A percentile compares a stretch with the other conserved stretches of the same genome.
These are phyloP conservation scores for Cyanoramphus novaezelandiae DNA, from an alignment of 2,113 vertebrate genomes.

Conservation along the genomic window DNA sequence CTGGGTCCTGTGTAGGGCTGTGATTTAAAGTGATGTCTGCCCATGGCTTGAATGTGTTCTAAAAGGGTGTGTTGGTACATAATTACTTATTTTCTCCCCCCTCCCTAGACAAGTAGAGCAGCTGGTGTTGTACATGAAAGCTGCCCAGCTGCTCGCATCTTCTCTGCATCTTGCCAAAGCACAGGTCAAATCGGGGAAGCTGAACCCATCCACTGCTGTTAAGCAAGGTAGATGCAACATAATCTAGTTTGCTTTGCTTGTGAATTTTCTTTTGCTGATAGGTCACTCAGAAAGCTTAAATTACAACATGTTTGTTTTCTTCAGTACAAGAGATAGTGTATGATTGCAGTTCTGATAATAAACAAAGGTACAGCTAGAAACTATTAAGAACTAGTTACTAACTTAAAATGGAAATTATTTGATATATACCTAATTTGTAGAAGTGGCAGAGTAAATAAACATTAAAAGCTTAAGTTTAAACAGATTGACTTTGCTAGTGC, in stretches of 20 bases:
- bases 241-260: not conserved
- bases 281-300: not conserved
- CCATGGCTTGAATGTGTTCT: not conserved
- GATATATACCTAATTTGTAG: not conserved
- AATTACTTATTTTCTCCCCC: not conserved
- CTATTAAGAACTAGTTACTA: not conserved
- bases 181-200: slow-evolving; percentile 92
- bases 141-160: slow-evolving; percentile 90
- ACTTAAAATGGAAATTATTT: not conserved
- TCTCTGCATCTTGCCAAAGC: slow-evolving; percentile 95
- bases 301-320: slow-evolving; percentile 1
- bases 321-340: not conserved
- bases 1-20: not conserved
- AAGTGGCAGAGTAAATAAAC: not conserved
- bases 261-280: not conserved
- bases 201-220: slow-evolving; percentile 92
- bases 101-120: slow-evolving; percentile 90
- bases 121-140: slow-evolving; percentile 96
- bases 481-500: not conserved
- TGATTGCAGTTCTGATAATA: not conserved
- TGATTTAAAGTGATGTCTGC: not conserved
- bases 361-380: not conserved
- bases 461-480: not conserved
- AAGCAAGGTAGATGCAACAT: slow-evolving; percentile 85
- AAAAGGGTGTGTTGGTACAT: not conserved